Conservation (phyloP, 2,113 vertebrate species). For the Pelodiscus sinensis region DNA sequence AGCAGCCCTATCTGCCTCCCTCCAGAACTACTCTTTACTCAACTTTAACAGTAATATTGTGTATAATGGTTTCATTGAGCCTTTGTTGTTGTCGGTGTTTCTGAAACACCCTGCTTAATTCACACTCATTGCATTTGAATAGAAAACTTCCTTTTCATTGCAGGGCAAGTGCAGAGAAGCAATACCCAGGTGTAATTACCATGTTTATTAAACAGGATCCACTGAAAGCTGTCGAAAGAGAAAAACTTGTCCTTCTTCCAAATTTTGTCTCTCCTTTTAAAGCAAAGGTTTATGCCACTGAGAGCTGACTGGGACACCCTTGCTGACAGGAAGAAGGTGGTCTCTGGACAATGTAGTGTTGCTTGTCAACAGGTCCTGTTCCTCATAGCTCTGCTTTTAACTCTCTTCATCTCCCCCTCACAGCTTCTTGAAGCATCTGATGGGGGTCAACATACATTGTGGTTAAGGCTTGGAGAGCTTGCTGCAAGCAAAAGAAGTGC, state of each 20-base stretch:
- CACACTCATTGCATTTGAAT: not conserved
- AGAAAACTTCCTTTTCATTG: not conserved
- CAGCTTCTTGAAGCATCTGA: not conserved
- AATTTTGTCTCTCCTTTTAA: not conserved
- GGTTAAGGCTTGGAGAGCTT: not conserved
- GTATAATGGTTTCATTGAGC: not conserved
- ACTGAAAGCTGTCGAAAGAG: not conserved
- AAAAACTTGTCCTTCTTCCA: not conserved
- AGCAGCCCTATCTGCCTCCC: not conserved
- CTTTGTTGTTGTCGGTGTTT: not conserved
- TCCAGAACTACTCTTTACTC: not conserved
- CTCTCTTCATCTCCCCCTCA: not conserved
- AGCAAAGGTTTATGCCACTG: not conserved
- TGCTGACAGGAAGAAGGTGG: not conserved
- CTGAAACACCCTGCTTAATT: slow-evolving; percentile 4
- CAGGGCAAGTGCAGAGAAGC: not conserved
- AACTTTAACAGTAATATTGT: not conserved
- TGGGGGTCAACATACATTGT: not conserved
- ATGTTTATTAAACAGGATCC: not conserved
- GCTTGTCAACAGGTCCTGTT: not conserved
- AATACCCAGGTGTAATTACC: not conserved
- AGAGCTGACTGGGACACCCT: not conserved
- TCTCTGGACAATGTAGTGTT: not conserved
- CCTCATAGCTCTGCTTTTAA: not conserved
- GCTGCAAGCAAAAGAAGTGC: not conserved